Evolutionary conservation across 2,888 invertebrate species (phyloP).

Genomic region (Drosophila mimica): DNA sequence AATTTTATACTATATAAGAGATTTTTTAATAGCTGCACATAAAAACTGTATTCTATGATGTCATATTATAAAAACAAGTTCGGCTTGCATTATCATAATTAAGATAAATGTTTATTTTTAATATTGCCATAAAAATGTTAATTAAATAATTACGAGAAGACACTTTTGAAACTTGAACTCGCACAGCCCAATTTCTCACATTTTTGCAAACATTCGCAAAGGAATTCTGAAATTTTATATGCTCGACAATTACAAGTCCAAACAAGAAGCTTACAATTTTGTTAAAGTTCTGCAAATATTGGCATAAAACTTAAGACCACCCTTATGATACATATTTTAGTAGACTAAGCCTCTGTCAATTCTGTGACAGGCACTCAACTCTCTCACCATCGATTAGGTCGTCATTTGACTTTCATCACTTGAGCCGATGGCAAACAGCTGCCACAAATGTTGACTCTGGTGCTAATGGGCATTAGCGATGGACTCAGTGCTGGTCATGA

Average conservation of each 20-base stretch:
- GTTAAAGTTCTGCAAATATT: background rate
- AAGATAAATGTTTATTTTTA: background rate
- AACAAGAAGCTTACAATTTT: background rate
- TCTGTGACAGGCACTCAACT: conserved; percentile 30
- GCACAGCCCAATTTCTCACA: background rate
- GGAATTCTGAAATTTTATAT: background rate
- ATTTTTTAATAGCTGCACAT: conserved; percentile 1
- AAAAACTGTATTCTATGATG: background rate
- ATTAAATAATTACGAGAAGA: background rate
- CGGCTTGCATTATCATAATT: background rate
- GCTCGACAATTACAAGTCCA: background rate
- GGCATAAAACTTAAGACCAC: conserved; percentile 3
- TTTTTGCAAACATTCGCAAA: background rate
- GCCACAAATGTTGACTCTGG: conserved; percentile 41
- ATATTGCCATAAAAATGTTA: background rate
- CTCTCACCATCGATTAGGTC: conserved; percentile 12
- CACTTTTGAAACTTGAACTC: background rate
- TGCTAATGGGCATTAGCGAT: conserved; percentile 41
- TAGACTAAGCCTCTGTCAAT: conserved; percentile 20
- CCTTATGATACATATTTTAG: conserved; percentile 3
- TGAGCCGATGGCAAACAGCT: conserved; percentile 43
- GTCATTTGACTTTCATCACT: conserved; percentile 33
- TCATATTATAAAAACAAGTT: background rate
- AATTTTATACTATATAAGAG: background rate
- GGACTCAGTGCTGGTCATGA: conserved; percentile 23